Base-by-base conservation (phyloP, 2,797 vertebrate species). In the Lithobates pipiens region DNA sequence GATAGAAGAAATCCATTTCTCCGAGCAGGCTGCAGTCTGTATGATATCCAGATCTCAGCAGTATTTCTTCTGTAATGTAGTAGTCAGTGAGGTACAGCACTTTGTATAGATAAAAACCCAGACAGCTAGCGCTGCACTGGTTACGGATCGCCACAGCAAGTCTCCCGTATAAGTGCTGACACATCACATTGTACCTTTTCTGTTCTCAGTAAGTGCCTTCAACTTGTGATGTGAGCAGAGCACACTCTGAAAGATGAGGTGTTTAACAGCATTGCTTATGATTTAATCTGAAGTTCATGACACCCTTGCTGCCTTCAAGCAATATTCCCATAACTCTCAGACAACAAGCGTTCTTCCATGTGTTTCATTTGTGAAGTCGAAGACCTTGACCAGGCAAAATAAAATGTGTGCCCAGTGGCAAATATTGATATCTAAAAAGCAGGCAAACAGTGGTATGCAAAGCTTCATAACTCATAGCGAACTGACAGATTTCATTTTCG, bases 261-360 rank as follows among this genome's bases (percentile, higher is more conserved):
- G 77, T 80, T 80, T 85, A 85, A 85, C 70, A 85, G 84, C 84
- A 50, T 80, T 85, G 77, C 84, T 85, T 85, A 68, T 85, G 84
- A 85, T 85, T 85, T 85, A 80, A 50, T 70, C 77, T 39, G 75
- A 85, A 85, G 84, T 85, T 85, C 84, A 85, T 75, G 76, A 63
- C 77, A 50, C 77, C 46, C 10, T 13, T 80, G 77, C 74, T 85
- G 77, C 70, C 76, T 85, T 76, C 44, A 23, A 85, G 77, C 32
- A n/a, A 7, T 75, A 65, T 74, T 80, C 42, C 77, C 77, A 85
- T 85, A 75, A 85, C 77, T 85, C 71, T 76, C 10, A 57, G 63
- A 67, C 71, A 68, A 69, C 63, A 76, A 77, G 84, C 71, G 69
- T 74, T 69, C 67, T 80, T 85, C 77, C 72, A 80, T 76, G 73